These are phyloP conservation scores for Eremobia ochroleuca DNA, from an alignment of 2,888 invertebrate species.

Conservation along the genomic window DNA sequence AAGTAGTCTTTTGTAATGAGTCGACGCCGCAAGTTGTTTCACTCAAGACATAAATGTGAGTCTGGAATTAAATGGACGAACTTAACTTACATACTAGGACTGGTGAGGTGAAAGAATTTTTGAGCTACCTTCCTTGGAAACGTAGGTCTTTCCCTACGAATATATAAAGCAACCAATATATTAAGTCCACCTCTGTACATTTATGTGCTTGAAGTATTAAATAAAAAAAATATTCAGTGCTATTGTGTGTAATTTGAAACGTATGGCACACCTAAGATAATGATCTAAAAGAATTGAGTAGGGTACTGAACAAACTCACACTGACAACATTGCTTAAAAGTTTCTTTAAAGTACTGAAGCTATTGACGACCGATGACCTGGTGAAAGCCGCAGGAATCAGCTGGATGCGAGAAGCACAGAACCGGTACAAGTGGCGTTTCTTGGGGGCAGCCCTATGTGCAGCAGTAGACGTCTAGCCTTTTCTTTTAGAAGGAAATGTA, in stretches of 20 bases:
- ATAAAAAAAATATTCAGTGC: no score
- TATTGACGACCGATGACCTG: not conserved
- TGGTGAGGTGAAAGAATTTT: not conserved
- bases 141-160: not conserved
- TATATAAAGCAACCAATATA: no score
- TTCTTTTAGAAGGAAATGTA: not conserved
- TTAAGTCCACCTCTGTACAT: no score
- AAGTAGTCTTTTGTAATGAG: slow-evolving; percentile 56
- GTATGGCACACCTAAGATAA: not conserved
- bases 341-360: not conserved
- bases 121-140: no score
- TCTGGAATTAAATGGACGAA: slow-evolving; percentile 34
- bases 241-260: no score
- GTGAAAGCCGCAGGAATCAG: not conserved
- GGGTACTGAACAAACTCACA: not conserved
- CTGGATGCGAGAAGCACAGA: not conserved
- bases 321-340: not conserved
- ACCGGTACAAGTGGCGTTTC: not conserved
- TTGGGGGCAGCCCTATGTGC: not conserved
- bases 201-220: no score
- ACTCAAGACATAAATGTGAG: slow-evolving; percentile 44
- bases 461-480: not conserved
- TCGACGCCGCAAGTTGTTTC: slow-evolving; percentile 59
- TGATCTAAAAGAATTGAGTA: not conserved
- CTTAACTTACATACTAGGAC: slow-evolving; percentile 46